Percentiles rank a stretch among this genome's conserved stretches.
Conservation (phyloP, 2,113 vertebrate species). For the Tautogolabrus adspersus region DNA sequence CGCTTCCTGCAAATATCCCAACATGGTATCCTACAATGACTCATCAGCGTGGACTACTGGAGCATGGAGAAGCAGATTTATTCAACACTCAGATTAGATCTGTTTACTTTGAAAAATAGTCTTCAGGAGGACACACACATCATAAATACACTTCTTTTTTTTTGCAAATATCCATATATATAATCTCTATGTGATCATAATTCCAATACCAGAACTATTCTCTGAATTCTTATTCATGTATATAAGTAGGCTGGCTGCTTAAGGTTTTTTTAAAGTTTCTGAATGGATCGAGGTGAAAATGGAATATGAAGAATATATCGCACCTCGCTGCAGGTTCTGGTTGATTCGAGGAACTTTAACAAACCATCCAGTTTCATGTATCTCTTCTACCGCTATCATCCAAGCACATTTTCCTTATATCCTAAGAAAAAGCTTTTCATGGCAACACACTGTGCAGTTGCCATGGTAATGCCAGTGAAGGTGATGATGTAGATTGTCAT, state of each 20-base stretch:
- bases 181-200: constrained; percentile 80
- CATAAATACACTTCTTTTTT: constrained; percentile 80
- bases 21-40: constrained; percentile 70
- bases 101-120: constrained; percentile 78
- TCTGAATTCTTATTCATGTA: constrained; percentile 59
- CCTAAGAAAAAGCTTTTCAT: constrained; percentile 27
- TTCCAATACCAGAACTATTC: constrained; percentile 79
- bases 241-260: constrained; percentile 45
- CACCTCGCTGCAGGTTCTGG: constrained; percentile 11
- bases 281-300: constrained; percentile 2
- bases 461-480: constrained; percentile 44
- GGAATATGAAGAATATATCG: background rate
- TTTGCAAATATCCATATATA: constrained; percentile 83
- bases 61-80: constrained; percentile 75
- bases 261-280: constrained; percentile 11
- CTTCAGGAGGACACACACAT: constrained; percentile 78
- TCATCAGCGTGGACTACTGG: constrained; percentile 73
- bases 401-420: constrained; percentile 21
- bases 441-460: constrained; percentile 41
- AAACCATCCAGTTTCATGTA: constrained; percentile 10
- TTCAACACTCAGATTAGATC: constrained; percentile 75
- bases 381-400: constrained; percentile 16
- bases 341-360: constrained; percentile 21
- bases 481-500: constrained; percentile 80
- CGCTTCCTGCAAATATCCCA: constrained; percentile 69